Evolutionary conservation across 2,113 vertebrate species (phyloP).

Genomic region (Gavialis gangeticus): DNA sequence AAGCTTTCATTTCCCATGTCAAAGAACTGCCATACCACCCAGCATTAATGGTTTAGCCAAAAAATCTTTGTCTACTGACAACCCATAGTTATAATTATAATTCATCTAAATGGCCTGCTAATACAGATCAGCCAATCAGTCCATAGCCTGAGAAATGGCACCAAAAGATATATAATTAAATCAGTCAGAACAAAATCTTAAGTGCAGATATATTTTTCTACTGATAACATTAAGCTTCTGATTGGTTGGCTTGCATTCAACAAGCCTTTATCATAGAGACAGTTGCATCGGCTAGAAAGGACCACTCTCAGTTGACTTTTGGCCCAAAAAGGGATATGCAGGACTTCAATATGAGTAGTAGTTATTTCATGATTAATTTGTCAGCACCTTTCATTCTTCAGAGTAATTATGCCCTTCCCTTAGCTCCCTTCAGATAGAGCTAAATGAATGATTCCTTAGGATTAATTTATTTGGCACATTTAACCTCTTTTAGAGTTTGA

Average conservation of each 20-base stretch:
- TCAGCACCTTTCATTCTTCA: fast-evolving
- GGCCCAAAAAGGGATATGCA: not conserved
- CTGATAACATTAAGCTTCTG: not conserved
- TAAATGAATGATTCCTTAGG: not conserved
- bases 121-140: fast-evolving
- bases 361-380: not conserved
- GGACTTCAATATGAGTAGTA: not conserved
- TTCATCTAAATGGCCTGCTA: not conserved
- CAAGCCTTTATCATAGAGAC: fast-evolving
- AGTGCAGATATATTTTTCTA: fast-evolving
- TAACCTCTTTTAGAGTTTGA: not conserved
- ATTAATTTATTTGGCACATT: fast-evolving
- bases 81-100: fast-evolving
- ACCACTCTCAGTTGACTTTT: not conserved
- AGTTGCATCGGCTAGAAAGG: not conserved
- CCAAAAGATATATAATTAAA: not conserved
- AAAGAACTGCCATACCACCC: not conserved
- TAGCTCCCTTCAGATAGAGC: fast-evolving
- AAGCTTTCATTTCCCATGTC: not conserved
- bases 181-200: not conserved
- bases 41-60: fast-evolving
- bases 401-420: not conserved
- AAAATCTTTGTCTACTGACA: fast-evolving
- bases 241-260: not conserved
- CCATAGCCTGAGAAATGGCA: not conserved